Percentiles rank a stretch among this genome's conserved stretches.
These are phyloP conservation scores for Todiramphus chloris DNA, from an alignment of 2,113 vertebrate genomes.

Conservation along the genomic window DNA sequence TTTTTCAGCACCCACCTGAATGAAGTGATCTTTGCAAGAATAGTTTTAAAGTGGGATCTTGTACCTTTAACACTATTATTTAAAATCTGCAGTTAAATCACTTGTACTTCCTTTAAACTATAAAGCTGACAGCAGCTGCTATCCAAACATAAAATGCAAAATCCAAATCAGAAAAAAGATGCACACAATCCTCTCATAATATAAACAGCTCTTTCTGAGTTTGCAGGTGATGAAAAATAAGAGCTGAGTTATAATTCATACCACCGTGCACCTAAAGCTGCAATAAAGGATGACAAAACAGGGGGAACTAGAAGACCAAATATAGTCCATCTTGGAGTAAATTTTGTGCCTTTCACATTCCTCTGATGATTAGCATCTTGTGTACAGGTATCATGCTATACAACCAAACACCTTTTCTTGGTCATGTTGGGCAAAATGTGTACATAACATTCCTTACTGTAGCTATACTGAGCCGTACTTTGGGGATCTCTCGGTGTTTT, in stretches of 20 bases:
- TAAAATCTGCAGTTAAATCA: slow-evolving; percentile 49
- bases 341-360: not conserved
- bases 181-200: not conserved
- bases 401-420: not conserved
- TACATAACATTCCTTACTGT: not conserved
- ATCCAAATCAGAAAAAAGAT: not conserved
- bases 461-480: not conserved
- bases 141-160: slow-evolving; percentile 31
- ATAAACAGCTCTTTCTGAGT: not conserved
- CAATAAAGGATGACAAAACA: not conserved
- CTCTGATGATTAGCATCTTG: not conserved
- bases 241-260: not conserved
- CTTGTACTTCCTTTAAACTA: not conserved
- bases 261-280: not conserved
- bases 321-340: not conserved
- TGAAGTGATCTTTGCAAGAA: slow-evolving; percentile 20
- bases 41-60: slow-evolving; percentile 15
- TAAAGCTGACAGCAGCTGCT: slow-evolving; percentile 15
- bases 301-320: not conserved
- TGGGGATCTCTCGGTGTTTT: not conserved
- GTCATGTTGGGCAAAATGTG: not conserved
- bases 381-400: not conserved
- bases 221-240: not conserved
- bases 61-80: slow-evolving; percentile 39
- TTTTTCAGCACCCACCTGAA: slow-evolving; percentile 20